A percentile compares a stretch with the other conserved stretches of the same genome.
Evolutionary conservation across 2,888 invertebrate species (phyloP).

Genomic region (Isotomurus palustris): DNA sequence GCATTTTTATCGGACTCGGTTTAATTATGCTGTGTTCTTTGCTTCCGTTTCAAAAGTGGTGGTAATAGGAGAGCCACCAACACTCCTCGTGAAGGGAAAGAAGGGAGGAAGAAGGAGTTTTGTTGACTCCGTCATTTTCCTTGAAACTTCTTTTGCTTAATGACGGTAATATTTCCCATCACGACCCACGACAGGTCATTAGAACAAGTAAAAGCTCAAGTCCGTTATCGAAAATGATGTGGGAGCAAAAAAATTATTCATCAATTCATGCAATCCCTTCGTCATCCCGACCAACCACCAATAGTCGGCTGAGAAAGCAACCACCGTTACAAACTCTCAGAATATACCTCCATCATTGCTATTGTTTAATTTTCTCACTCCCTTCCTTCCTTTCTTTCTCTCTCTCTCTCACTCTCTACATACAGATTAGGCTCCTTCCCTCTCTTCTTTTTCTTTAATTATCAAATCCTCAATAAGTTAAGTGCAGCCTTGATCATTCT

Average conservation of each 20-base stretch:
- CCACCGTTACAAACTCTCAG: not conserved
- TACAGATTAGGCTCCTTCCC: too few species aligned
- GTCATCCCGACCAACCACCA: conserved; percentile 1
- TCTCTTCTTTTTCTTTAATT: too few species aligned
- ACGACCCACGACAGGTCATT: conserved; percentile 48
- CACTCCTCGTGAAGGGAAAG: too few species aligned
- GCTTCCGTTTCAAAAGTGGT: not conserved
- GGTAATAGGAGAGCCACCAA: not conserved
- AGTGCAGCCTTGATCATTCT: too few species aligned
- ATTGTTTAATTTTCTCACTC: conserved; percentile 16
- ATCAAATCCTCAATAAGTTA: too few species aligned
- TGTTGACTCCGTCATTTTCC: conserved; percentile 49
- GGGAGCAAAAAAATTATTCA: conserved; percentile 40
- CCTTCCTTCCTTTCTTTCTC: conserved; percentile 1
- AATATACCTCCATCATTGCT: not conserved
- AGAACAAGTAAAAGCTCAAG: conserved; percentile 39
- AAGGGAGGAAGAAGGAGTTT: conserved; percentile 43
- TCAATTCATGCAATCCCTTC: conserved; percentile 37
- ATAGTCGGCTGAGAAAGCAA: conserved; percentile 4
- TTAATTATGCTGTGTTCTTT: conserved; percentile 42
- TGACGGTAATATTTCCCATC: conserved; percentile 48
- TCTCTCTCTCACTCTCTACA: too few species aligned
- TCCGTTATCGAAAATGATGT: conserved; percentile 29
- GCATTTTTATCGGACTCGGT: conserved; percentile 47
- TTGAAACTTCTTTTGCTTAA: conserved; percentile 47